Percentiles rank a stretch among this genome's conserved stretches.
Evolutionary conservation across 2,888 invertebrate genomes (phyloP).

Genomic region (Netelia inedita): DNA sequence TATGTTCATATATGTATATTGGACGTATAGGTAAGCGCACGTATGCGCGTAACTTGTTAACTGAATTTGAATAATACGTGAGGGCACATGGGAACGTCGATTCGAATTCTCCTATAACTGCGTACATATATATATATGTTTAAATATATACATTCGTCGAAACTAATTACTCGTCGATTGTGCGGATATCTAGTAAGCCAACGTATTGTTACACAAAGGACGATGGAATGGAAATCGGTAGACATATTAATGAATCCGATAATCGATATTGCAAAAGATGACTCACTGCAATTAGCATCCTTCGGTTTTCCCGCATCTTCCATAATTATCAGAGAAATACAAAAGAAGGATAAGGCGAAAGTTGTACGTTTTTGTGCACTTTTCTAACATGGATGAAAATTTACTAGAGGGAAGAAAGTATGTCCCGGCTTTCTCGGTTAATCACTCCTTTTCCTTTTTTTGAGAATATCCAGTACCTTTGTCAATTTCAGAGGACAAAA

Average conservation of each 20-base stretch:
- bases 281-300: not conserved
- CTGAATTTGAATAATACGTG: constrained; percentile 66
- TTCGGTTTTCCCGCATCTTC: not conserved
- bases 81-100: constrained; percentile 37
- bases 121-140: not conserved
- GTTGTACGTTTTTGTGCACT: not conserved
- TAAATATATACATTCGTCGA: constrained; percentile 3
- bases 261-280: not conserved
- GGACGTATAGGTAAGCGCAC: not conserved
- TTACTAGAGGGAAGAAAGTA: constrained; percentile 33
- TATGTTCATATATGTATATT: constrained; percentile 7
- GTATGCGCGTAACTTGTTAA: constrained; percentile 60
- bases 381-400: constrained; percentile 31
- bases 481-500: constrained; percentile 23
- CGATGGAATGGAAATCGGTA: not conserved
- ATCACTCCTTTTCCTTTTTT: constrained; percentile 22
- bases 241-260: not conserved
- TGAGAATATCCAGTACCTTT: constrained; percentile 25
- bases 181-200: not conserved
- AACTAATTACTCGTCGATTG: constrained; percentile 30
- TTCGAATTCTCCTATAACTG: constrained; percentile 8
- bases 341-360: not conserved
- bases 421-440: constrained; percentile 23
- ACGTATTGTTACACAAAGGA: not conserved
- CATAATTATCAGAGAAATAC: not conserved